These are phyloP conservation scores for Protobothrops flavoviridis DNA, from an alignment of 2,113 vertebrate genomes.

Conservation along the genomic window DNA sequence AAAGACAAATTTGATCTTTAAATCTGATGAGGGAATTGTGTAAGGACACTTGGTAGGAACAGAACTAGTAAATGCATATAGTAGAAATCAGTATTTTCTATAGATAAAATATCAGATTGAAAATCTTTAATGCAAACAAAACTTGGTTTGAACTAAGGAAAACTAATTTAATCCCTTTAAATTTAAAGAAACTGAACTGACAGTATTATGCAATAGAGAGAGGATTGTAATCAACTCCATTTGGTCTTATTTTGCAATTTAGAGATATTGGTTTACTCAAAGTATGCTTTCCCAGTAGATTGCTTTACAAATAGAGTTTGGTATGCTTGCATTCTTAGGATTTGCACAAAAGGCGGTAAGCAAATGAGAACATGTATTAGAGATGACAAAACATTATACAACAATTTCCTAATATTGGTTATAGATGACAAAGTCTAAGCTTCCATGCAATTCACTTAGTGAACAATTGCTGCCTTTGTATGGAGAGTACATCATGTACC, in stretches of 20 bases:
- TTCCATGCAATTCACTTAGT: not conserved
- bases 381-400: not conserved
- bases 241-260: not conserved
- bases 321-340: not conserved
- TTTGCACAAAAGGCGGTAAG: not conserved
- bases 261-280: not conserved
- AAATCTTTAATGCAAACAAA: not conserved
- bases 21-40: constrained; percentile 61
- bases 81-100: not conserved
- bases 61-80: not conserved
- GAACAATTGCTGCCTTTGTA: not conserved
- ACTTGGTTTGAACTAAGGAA: not conserved
- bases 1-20: constrained; percentile 56
- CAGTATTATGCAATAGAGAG: not conserved
- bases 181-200: not conserved
- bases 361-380: not conserved
- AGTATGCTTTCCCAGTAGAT: not conserved
- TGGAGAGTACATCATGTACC: not conserved
- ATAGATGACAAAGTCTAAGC: not conserved
- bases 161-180: not conserved
- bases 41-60: constrained; percentile 54
- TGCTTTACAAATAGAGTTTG: no score
- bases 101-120: not conserved
- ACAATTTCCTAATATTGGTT: not conserved
- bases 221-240: not conserved